Conservation (phyloP, 2,113 vertebrate genomes). For the Rhinoptilus africanus region DNA sequence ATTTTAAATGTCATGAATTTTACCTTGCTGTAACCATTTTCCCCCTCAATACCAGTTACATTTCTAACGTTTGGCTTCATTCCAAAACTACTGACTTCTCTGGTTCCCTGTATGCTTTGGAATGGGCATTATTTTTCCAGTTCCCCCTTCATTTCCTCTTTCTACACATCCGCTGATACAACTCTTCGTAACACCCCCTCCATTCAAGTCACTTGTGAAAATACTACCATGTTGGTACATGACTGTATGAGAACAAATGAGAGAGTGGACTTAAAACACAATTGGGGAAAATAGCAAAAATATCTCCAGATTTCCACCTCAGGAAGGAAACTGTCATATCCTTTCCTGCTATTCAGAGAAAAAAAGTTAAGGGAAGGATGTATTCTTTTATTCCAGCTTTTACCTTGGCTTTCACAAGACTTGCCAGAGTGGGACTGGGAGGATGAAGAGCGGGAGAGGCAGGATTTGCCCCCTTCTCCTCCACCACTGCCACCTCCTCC, state of each 20-base stretch:
- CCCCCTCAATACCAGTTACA: background rate
- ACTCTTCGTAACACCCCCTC: background rate
- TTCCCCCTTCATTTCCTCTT: background rate
- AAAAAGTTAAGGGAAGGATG: background rate
- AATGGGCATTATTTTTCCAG: background rate
- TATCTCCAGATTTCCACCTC: background rate
- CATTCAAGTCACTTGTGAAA: background rate
- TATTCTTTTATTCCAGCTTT: background rate
- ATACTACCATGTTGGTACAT: background rate
- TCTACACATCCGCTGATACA: background rate
- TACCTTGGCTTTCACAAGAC: slow-evolving; percentile 38
- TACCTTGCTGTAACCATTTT: background rate
- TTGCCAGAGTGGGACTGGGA: background rate
- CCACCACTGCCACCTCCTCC: slow-evolving; percentile 14
- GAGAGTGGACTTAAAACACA: background rate
- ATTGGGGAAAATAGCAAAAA: background rate
- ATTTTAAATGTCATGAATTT: background rate
- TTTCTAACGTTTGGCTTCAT: background rate
- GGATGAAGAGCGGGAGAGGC: slow-evolving; percentile 24
- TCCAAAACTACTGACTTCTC: background rate
- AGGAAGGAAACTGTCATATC: background rate
- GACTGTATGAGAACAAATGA: background rate
- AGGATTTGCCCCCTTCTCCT: slow-evolving; percentile 27
- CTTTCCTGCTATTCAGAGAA: background rate
- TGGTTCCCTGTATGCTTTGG: background rate